These are phyloP conservation scores for Papilio gigon DNA, from an alignment of 2,888 invertebrate species.

Conservation along the genomic window DNA sequence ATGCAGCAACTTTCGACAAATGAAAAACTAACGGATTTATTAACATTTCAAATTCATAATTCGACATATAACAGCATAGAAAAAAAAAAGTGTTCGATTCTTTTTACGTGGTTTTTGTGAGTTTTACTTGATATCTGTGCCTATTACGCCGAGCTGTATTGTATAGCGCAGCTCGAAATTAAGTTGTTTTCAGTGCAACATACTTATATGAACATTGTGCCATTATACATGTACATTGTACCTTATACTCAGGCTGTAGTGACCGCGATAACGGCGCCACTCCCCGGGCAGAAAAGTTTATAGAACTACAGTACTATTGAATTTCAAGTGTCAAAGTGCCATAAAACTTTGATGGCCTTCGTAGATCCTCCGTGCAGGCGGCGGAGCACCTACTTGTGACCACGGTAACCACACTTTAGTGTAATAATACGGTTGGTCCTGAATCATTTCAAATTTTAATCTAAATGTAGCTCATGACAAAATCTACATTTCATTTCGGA, in stretches of 20 bases:
- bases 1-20: slow-evolving; percentile 34
- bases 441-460: neutral
- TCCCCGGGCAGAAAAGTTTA: neutral
- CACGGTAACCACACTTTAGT: slow-evolving; percentile 8
- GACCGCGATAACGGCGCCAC: neutral
- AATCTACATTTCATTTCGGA: neutral
- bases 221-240: neutral
- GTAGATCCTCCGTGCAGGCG: neutral
- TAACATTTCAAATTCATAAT: slow-evolving; percentile 2
- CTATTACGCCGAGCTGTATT: neutral
- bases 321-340: slow-evolving; percentile 23
- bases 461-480: neutral
- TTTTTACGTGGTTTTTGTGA: neutral
- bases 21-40: slow-evolving; percentile 15
- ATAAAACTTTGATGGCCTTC: slow-evolving; percentile 34
- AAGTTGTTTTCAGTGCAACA: neutral
- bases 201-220: neutral
- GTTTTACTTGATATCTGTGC: neutral
- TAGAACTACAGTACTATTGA: slow-evolving; percentile 1
- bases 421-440: neutral
- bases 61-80: neutral
- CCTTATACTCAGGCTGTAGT: neutral
- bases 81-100: neutral
- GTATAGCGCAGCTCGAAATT: neutral
- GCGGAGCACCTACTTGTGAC: slow-evolving; percentile 4